Percentiles rank a stretch among this genome's conserved stretches.
Evolutionary conservation across 2,797 vertebrate genomes (phyloP).

Genomic region (Brachyrhaphis roseni): DNA sequence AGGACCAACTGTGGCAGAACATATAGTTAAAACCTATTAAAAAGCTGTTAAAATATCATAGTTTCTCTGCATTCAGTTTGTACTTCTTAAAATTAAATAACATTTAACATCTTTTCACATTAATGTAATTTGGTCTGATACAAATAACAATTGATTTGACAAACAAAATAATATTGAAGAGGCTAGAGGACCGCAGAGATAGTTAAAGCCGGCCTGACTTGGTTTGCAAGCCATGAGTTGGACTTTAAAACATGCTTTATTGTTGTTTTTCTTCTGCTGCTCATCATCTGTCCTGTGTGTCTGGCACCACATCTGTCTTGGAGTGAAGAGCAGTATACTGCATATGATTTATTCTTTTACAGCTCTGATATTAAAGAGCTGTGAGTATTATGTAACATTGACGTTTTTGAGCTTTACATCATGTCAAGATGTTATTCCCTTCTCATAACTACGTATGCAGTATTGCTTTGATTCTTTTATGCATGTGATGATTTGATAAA

Average conservation of each 20-base stretch:
- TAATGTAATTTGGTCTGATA: too few species aligned
- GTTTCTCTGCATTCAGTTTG: not conserved
- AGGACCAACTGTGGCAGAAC: not conserved
- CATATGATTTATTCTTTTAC: not conserved
- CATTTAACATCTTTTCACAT: too few species aligned
- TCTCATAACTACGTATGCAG: too few species aligned
- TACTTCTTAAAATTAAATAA: too few species aligned
- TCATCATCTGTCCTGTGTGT: not conserved
- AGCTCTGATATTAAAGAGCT: not conserved
- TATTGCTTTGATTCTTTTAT: too few species aligned
- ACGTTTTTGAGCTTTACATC: too few species aligned
- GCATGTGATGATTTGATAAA: too few species aligned
- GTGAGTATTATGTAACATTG: too few species aligned
- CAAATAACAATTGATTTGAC: too few species aligned
- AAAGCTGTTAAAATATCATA: not conserved
- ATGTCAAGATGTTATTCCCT: too few species aligned
- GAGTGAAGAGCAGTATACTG: not conserved
- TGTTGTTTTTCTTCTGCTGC: not conserved
- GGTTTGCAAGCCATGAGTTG: too few species aligned
- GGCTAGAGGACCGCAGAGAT: not conserved
- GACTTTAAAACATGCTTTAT: not conserved
- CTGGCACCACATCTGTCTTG: not conserved
- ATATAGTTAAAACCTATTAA: not conserved
- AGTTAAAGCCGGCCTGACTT: not conserved
- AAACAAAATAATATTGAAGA: not conserved